Evolutionary conservation across 2,888 invertebrate species (phyloP).

Genomic region (Lasioglossum figueresi): DNA sequence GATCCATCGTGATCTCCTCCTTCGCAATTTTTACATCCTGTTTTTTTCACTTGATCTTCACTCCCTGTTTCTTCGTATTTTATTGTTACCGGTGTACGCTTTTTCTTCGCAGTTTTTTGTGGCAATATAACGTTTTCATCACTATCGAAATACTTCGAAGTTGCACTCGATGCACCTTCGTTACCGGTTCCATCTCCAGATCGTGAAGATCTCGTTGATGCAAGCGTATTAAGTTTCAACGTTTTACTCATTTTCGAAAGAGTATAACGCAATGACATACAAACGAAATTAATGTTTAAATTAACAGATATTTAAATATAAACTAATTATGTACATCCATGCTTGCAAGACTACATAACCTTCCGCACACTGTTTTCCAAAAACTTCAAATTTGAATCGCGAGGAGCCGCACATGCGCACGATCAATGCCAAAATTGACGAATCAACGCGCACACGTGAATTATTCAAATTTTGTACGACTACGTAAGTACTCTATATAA

Average conservation of each 20-base stretch:
- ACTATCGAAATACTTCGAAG: slow-evolving; percentile 65
- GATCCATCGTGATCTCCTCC: slow-evolving; percentile 21
- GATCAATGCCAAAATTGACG: not conserved
- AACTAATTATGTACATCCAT: not conserved
- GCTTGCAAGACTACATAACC: slow-evolving; percentile 45
- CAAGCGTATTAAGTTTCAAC: slow-evolving; percentile 59
- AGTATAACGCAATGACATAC: not conserved
- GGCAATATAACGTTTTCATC: slow-evolving; percentile 1
- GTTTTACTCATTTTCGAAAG: slow-evolving; percentile 64
- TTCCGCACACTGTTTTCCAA: slow-evolving; percentile 7
- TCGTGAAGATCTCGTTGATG: slow-evolving; percentile 56
- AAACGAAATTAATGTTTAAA: not conserved
- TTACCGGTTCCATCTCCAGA: slow-evolving; percentile 54
- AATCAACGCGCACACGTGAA: not conserved
- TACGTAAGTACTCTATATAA: not conserved
- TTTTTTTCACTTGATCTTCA: not conserved
- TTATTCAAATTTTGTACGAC: not conserved
- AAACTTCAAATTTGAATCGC: not conserved
- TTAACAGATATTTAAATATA: not conserved
- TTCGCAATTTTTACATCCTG: slow-evolving; percentile 17
- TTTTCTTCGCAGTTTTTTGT: slow-evolving; percentile 51
- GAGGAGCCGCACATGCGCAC: slow-evolving; percentile 21
- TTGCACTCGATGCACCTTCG: slow-evolving; percentile 34
- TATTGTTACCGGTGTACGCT: slow-evolving; percentile 68
- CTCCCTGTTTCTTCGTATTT: slow-evolving; percentile 39